Conservation (phyloP, 2,797 vertebrate genomes). For the Trachurus trachurus region DNA sequence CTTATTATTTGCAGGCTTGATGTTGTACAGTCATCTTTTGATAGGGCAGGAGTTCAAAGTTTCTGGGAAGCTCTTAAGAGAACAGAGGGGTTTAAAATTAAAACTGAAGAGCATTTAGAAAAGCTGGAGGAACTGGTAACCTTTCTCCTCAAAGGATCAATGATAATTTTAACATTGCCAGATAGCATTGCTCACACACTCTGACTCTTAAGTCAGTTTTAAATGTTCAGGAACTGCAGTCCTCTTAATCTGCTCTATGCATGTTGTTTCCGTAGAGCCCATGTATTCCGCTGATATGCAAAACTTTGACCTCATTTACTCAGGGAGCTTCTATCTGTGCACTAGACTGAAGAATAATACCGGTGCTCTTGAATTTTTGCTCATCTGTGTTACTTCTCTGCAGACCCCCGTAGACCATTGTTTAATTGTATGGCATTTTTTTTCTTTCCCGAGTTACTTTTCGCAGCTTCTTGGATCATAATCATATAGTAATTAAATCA, state of each 20-base stretch:
- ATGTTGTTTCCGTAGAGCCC: slow-evolving; percentile 43
- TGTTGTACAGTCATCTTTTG: slow-evolving; percentile 70
- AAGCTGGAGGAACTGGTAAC: slow-evolving; percentile 66
- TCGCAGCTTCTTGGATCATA: slow-evolving; percentile 8
- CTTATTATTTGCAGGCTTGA: slow-evolving; percentile 66
- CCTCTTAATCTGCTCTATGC: slow-evolving; percentile 56
- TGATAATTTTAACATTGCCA: slow-evolving; percentile 52
- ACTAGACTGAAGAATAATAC: slow-evolving; percentile 69
- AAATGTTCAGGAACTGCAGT: slow-evolving; percentile 53
- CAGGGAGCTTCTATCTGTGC: slow-evolving; percentile 53
- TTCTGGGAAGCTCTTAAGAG: slow-evolving; percentile 64
- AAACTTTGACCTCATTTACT: slow-evolving; percentile 52
- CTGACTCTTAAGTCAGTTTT: slow-evolving; percentile 54
- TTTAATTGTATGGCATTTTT: slow-evolving; percentile 21
- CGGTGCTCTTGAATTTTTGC: slow-evolving; percentile 71
- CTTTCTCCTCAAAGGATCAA: slow-evolving; percentile 54
- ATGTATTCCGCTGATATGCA: slow-evolving; percentile 53
- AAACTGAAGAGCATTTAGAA: slow-evolving; percentile 66
- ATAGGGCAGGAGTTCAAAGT: slow-evolving; percentile 67
- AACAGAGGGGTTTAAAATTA: slow-evolving; percentile 57
- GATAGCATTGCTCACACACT: slow-evolving; percentile 56
- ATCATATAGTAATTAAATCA: slow-evolving; percentile 12
- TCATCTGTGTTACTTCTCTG: slow-evolving; percentile 44
- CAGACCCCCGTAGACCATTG: slow-evolving; percentile 31
- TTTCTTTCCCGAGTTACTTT: slow-evolving; percentile 1